Conservation (phyloP, 2,113 vertebrate species). For the Oreotragus oreotragus region DNA sequence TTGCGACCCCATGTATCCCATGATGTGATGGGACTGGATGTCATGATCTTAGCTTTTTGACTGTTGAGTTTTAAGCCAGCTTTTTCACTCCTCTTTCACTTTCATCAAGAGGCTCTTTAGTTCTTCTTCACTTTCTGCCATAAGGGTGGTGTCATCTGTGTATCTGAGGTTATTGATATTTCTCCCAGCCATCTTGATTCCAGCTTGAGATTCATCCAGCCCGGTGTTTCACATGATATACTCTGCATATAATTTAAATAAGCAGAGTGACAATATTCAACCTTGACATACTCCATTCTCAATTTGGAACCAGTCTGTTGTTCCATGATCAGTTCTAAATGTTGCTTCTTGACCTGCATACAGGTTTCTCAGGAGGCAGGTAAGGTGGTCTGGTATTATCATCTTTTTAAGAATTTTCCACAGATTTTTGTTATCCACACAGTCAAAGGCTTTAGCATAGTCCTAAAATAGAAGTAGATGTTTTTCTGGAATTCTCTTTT, state of each 20-base stretch:
- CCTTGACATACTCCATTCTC: not conserved
- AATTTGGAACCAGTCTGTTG: not conserved
- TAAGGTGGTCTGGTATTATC: not conserved
- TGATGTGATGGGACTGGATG: not conserved
- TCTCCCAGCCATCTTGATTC: not conserved
- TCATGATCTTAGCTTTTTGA: not conserved
- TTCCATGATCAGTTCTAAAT: not conserved
- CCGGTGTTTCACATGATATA: not conserved
- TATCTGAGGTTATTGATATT: not conserved
- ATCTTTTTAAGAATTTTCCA: not conserved
- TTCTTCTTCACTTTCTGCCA: not conserved
- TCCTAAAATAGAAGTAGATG: not conserved
- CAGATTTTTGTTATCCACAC: not conserved
- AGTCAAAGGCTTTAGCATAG: not conserved
- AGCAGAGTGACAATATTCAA: not conserved
- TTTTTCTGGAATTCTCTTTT: not conserved
- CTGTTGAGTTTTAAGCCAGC: not conserved
- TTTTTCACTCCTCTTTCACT: not conserved
- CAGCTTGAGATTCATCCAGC: not conserved
- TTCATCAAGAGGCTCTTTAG: not conserved
- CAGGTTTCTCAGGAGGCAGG: not conserved
- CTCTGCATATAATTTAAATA: not conserved
- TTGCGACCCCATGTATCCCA: not conserved
- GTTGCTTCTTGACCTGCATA: not conserved
- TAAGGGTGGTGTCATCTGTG: accelerated